Conservation (phyloP, 2,113 vertebrate genomes). For the Cinclus cinclus region DNA sequence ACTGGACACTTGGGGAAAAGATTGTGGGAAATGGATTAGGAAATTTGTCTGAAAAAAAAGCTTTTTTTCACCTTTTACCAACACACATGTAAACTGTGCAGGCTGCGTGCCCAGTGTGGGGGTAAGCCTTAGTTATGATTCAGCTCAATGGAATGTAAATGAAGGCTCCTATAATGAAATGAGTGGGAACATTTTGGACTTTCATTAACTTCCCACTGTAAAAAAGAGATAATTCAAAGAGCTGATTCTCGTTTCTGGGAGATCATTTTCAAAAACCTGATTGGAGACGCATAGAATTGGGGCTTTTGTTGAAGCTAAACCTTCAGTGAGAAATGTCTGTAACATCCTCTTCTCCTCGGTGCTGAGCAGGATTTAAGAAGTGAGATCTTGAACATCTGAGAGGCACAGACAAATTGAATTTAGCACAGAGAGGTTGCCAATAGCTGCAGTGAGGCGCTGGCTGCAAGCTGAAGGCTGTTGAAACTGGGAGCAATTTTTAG, state of each 20-base stretch:
- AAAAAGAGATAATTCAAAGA: constrained; percentile 20
- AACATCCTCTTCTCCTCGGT: background rate
- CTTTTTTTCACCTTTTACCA: constrained; percentile 39
- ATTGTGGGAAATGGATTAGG: background rate
- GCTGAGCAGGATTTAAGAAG: background rate
- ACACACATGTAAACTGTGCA: background rate
- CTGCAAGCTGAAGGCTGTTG: background rate
- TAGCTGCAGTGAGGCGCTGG: background rate
- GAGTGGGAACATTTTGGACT: constrained; percentile 31
- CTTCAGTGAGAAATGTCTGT: background rate
- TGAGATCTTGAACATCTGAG: background rate
- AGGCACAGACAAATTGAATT: background rate
- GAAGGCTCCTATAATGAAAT: constrained; percentile 15
- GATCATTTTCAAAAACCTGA: constrained; percentile 9
- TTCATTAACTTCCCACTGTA: background rate
- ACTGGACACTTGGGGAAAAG: background rate
- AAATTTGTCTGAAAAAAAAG: background rate
- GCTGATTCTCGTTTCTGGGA: background rate
- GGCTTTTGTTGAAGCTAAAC: constrained; percentile 13
- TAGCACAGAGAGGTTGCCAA: background rate
- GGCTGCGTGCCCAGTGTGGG: constrained; percentile 2
- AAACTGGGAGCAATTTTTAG: background rate
- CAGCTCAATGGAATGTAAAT: constrained; percentile 40
- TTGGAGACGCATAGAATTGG: background rate
- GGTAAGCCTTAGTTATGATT: constrained; percentile 39